A percentile compares a stretch with the other conserved stretches of the same genome.
Conservation (phyloP, 2,888 invertebrate species). For the Pristionchus maxplancki region DNA sequence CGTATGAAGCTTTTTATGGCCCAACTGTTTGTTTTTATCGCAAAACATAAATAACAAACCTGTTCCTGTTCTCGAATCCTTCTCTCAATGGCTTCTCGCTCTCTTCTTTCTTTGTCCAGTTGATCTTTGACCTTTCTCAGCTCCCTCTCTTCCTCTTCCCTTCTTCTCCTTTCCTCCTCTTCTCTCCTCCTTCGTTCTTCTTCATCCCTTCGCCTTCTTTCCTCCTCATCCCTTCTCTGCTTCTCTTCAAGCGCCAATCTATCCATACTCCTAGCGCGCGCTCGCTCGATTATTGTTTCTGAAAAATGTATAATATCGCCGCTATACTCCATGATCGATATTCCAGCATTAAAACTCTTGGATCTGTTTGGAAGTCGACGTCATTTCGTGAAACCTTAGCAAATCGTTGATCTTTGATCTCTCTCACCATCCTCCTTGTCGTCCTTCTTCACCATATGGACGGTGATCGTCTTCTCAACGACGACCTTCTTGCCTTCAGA, state of each 20-base stretch:
- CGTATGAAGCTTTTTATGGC: too few relatives aligned
- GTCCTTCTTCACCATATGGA: constrained; percentile 47
- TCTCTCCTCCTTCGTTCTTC: too few relatives aligned
- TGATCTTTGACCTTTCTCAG: constrained; percentile 15
- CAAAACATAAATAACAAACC: too few relatives aligned
- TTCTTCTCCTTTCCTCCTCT: not conserved
- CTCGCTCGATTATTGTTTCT: not conserved
- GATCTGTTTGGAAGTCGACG: too few relatives aligned
- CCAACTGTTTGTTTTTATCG: too few relatives aligned
- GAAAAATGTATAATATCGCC: not conserved
- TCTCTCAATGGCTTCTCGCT: not conserved
- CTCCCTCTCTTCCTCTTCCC: not conserved
- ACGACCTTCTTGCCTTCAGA: constrained; percentile 12
- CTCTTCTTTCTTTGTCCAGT: not conserved
- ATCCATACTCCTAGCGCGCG: constrained; percentile 2
- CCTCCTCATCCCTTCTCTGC: not conserved
- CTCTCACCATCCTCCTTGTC: constrained; percentile 16
- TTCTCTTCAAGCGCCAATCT: not conserved
- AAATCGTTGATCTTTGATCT: not conserved
- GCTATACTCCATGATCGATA: too few relatives aligned
- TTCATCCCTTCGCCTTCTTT: constrained; percentile 8
- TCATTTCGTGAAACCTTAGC: too few relatives aligned
- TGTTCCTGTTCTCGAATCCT: not conserved
- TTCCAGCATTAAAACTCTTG: too few relatives aligned
- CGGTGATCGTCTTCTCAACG: constrained; percentile 48